A percentile compares a stretch with the other conserved stretches of the same genome.
Evolutionary conservation across 2,797 vertebrate genomes (phyloP).

Genomic region (Chaetodon trifasciatus): DNA sequence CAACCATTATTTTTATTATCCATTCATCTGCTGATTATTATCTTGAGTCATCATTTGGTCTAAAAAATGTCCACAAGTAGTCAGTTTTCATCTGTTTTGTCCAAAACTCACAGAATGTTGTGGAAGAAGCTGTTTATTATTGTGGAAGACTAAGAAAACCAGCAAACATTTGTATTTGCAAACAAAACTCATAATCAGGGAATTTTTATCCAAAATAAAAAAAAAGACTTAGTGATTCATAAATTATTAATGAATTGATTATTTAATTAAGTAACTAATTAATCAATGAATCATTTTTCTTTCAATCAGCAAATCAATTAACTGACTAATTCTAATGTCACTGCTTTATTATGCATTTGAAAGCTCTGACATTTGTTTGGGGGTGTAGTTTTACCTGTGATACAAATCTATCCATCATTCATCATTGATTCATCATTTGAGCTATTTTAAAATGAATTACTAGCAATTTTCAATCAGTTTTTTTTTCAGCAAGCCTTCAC

Average conservation of each 20-base stretch:
- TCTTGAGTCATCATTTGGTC: too few species aligned
- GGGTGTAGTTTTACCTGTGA: neutral
- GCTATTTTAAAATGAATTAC: conserved; percentile 41
- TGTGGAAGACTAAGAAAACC: neutral
- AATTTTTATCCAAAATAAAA: neutral
- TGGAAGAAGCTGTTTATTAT: neutral
- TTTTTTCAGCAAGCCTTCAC: conserved; percentile 47
- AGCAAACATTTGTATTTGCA: neutral
- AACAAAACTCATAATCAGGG: neutral
- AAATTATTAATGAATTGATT: neutral
- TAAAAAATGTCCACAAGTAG: neutral
- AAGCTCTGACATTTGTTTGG: conserved; percentile 3
- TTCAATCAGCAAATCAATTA: neutral
- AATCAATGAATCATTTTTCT: neutral
- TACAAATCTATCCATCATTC: conserved; percentile 25
- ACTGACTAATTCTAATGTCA: neutral
- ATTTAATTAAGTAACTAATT: too few species aligned
- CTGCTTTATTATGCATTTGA: neutral
- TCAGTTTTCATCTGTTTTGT: too few species aligned
- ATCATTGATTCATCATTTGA: conserved; percentile 29
- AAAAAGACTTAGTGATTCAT: neutral
- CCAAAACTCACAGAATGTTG: neutral
- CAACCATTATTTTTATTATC: neutral
- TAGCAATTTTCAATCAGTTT: conserved; percentile 55
- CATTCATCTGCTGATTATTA: neutral